Evolutionary conservation across 2,113 vertebrate species (phyloP).

Genomic region (Oncorhynchus mykiss): DNA sequence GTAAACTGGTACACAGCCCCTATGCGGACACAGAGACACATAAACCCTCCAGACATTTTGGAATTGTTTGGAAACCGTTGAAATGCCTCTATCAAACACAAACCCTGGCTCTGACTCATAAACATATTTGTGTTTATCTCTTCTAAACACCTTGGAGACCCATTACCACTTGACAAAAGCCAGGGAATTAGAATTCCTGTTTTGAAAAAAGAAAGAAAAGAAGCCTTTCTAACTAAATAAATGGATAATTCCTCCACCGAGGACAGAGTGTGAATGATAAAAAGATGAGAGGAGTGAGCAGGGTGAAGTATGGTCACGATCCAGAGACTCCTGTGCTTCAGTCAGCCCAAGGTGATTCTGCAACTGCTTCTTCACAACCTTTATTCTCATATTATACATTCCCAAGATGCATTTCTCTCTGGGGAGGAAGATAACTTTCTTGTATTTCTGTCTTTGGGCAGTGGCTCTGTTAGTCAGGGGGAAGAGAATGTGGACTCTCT

Average conservation of each 20-base stretch:
- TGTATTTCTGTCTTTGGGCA: conserved; percentile 27
- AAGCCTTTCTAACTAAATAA: conserved; percentile 35
- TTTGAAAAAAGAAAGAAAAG: conserved; percentile 37
- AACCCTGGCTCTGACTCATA: neutral
- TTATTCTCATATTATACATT: conserved; percentile 22
- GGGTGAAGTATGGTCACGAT: conserved; percentile 17
- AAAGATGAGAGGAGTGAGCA: conserved; percentile 28
- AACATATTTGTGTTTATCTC: conserved; percentile 34
- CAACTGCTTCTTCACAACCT: conserved; percentile 5
- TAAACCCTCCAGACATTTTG: conserved; percentile 24
- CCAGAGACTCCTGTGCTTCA: conserved; percentile 4
- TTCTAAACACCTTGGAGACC: conserved; percentile 36
- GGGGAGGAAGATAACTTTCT: conserved; percentile 21
- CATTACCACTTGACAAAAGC: conserved; percentile 22
- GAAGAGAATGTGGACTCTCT: conserved; percentile 56
- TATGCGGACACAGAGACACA: conserved; percentile 12
- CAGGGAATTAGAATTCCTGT: conserved; percentile 28
- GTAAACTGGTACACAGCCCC: conserved; percentile 20
- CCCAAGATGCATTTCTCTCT: conserved; percentile 24
- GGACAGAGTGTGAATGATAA: conserved; percentile 42
- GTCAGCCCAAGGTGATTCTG: conserved; percentile 44
- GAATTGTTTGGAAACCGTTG: conserved; percentile 17
- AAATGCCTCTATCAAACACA: conserved; percentile 21
- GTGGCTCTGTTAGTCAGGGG: conserved; percentile 52
- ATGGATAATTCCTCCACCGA: conserved; percentile 40